Evolutionary conservation across 2,797 vertebrate species (phyloP).

Genomic region (Sebastes vulpes): DNA sequence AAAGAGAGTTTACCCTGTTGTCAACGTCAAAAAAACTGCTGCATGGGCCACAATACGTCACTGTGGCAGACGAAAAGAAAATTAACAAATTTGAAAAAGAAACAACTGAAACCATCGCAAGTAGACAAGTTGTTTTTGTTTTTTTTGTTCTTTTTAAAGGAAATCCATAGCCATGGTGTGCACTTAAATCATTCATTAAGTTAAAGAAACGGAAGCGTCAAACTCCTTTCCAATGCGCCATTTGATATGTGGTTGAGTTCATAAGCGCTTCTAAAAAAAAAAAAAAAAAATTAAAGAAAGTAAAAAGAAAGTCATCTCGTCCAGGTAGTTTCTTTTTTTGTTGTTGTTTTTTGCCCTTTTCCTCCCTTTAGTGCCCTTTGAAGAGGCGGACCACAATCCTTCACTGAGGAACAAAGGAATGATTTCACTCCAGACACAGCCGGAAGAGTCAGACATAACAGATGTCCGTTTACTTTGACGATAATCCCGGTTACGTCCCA

Average conservation of each 20-base stretch:
- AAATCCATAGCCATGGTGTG: constrained; percentile 72
- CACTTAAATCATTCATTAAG: constrained; percentile 59
- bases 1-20: constrained; percentile 86
- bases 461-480: constrained; percentile 51
- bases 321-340: constrained; percentile 76
- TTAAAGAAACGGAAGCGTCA: constrained; percentile 66
- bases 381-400: constrained; percentile 59
- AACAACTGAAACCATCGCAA: constrained; percentile 55
- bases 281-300: background rate
- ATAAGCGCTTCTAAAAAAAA: constrained; percentile 61
- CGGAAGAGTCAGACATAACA: constrained; percentile 71
- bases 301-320: constrained; percentile 51
- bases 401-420: constrained; percentile 79
- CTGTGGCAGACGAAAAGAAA: constrained; percentile 60
- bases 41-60: constrained; percentile 50
- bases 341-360: constrained; percentile 54
- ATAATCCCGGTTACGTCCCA: constrained; percentile 57
- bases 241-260: constrained; percentile 79
- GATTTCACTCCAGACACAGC: constrained; percentile 74
- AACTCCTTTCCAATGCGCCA: constrained; percentile 58
- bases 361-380: constrained; percentile 60
- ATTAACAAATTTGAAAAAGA: constrained; percentile 37
- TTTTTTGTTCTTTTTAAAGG: constrained; percentile 45
- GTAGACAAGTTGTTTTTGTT: constrained; percentile 27
- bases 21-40: constrained; percentile 63